Evolutionary conservation across 2,113 vertebrate species (phyloP).

Genomic region (Cyphomyrus plagiostoma): DNA sequence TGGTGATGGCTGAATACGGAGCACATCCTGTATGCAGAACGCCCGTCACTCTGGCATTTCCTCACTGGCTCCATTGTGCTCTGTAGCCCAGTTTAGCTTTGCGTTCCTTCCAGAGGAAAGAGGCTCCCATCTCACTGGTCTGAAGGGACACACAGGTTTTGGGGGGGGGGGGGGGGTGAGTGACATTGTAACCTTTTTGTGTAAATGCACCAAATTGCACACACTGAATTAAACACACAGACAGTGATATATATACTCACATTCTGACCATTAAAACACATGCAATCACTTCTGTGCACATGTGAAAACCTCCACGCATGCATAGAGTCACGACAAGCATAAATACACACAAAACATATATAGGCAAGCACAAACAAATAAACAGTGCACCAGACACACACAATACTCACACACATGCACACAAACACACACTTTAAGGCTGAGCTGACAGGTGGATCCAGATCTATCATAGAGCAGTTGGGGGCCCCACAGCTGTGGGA

Average conservation of each 20-base stretch:
- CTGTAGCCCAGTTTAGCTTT: not conserved
- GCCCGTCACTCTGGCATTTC: not conserved
- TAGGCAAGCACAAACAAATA: not conserved
- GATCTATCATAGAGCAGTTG: slow-evolving; percentile 35
- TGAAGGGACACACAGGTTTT: not conserved
- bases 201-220: not conserved
- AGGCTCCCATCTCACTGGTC: not conserved
- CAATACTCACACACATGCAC: not conserved
- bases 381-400: not conserved
- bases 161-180: not conserved
- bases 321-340: not conserved
- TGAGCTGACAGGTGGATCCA: slow-evolving; percentile 55
- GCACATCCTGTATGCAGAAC: not conserved
- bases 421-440: not conserved
- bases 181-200: not conserved
- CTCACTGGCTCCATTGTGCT: not conserved
- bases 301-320: slow-evolving; percentile 11
- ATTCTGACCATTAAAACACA: not conserved
- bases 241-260: not conserved
- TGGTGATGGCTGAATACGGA: not conserved
- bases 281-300: not conserved
- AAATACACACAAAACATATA: not conserved
- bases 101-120: not conserved
- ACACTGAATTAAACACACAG: not conserved
- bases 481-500: slow-evolving; percentile 8